These are phyloP conservation scores for Shargacucullia verbasci DNA, from an alignment of 2,888 invertebrate genomes.

Conservation along the genomic window DNA sequence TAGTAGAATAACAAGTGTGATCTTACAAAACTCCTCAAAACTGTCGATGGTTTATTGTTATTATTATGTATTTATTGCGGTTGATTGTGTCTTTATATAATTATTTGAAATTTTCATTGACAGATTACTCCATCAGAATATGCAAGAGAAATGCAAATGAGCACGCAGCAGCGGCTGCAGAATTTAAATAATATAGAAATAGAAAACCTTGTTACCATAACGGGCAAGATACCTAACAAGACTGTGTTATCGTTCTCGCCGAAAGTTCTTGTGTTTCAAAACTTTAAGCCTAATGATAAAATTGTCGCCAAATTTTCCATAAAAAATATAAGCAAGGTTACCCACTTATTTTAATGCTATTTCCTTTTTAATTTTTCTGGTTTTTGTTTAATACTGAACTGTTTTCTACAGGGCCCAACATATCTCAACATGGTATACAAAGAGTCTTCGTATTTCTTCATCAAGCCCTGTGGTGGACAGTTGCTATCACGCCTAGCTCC, in stretches of 20 bases:
- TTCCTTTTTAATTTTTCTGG: slow-evolving; percentile 2
- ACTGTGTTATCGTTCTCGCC: slow-evolving; percentile 81
- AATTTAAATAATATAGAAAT: slow-evolving; percentile 71
- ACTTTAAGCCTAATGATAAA: slow-evolving; percentile 86
- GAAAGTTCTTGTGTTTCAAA: slow-evolving; percentile 89
- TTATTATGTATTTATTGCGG: background rate
- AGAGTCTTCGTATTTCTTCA: slow-evolving; percentile 84
- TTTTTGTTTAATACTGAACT: slow-evolving; percentile 6
- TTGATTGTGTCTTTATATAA: background rate
- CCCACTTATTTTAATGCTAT: slow-evolving; percentile 1
- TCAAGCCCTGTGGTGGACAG: slow-evolving; percentile 80
- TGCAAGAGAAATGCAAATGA: slow-evolving; percentile 77
- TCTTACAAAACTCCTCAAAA: too few species aligned
- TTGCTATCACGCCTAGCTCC: slow-evolving; percentile 90
- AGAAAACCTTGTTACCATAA: slow-evolving; percentile 69
- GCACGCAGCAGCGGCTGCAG: slow-evolving; percentile 73
- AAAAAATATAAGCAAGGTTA: slow-evolving; percentile 88
- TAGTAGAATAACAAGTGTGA: too few species aligned
- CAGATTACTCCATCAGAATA: slow-evolving; percentile 83
- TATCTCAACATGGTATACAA: slow-evolving; percentile 84
- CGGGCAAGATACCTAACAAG: slow-evolving; percentile 61
- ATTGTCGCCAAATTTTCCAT: slow-evolving; percentile 86
- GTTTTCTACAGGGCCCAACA: slow-evolving; percentile 81
- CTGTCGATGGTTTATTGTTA: too few species aligned
- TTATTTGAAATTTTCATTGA: slow-evolving; percentile 17